These are phyloP conservation scores for Aporophyla nigra DNA, from an alignment of 2,888 invertebrate species.

Conservation along the genomic window DNA sequence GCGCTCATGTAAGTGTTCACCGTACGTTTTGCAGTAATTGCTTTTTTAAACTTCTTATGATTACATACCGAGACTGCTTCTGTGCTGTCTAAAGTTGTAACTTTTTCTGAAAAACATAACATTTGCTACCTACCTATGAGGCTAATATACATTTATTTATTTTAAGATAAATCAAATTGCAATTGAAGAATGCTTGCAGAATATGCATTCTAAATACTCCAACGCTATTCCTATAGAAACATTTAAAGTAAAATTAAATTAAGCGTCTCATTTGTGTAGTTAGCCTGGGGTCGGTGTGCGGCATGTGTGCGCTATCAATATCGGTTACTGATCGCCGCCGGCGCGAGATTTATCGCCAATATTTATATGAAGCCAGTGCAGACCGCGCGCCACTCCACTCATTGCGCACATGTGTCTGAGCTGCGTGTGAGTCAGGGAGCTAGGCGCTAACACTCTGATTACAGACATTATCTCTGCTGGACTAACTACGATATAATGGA, in stretches of 20 bases:
- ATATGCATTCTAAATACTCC: background rate
- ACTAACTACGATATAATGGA: background rate
- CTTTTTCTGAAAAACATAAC: conserved; percentile 42
- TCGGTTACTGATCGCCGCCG: conserved; percentile 73
- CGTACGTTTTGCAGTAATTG: conserved; percentile 48
- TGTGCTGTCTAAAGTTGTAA: conserved; percentile 36
- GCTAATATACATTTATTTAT: background rate
- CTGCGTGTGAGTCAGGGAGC: conserved; percentile 15
- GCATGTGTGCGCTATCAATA: conserved; percentile 75
- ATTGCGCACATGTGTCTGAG: conserved; percentile 55
- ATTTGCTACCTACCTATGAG: background rate
- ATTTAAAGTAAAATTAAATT: conserved; percentile 51
- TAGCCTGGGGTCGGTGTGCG: conserved; percentile 51
- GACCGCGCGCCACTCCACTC: conserved; percentile 50
- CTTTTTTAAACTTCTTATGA: conserved; percentile 55
- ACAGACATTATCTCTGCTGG: conserved; percentile 14
- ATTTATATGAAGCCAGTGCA: conserved; percentile 68
- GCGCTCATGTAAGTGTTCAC: conserved; percentile 51
- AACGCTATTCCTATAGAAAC: background rate
- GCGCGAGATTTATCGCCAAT: conserved; percentile 74
- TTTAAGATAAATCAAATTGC: background rate
- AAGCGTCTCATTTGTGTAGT: conserved; percentile 47
- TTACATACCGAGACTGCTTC: conserved; percentile 31
- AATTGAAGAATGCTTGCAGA: background rate
- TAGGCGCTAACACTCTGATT: conserved; percentile 11